Conservation (phyloP, 2,888 invertebrate species). For the Melieria picta region DNA sequence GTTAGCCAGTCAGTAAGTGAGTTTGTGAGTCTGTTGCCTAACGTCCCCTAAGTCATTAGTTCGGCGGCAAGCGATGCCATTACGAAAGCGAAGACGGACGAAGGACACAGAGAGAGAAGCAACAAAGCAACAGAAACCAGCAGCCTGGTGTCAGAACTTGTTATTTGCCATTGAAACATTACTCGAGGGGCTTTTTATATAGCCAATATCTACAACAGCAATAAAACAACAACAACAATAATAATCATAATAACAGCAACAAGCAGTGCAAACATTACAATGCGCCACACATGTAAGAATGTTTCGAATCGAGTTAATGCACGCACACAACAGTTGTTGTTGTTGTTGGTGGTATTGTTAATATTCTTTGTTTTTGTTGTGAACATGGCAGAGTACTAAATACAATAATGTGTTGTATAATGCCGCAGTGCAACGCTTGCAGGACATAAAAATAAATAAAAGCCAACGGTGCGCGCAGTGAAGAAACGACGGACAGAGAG, state of each 20-base stretch:
- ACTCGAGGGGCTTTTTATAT: slow-evolving; percentile 1
- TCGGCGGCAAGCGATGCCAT: neutral
- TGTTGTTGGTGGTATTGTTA: neutral
- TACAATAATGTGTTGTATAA: neutral
- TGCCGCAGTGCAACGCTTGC: neutral
- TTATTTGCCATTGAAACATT: neutral
- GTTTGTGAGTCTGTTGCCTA: neutral
- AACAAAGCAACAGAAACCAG: neutral
- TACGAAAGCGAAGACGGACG: neutral
- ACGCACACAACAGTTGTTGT: neutral
- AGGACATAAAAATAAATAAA: no score
- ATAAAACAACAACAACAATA: neutral
- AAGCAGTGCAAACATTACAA: neutral
- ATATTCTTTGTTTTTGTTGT: neutral
- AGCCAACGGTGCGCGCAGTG: no score
- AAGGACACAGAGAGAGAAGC: neutral
- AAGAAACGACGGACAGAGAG: no score
- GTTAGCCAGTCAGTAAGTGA: no score
- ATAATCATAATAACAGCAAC: neutral
- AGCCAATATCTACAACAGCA: neutral
- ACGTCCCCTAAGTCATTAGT: slow-evolving; percentile 15
- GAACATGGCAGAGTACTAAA: slow-evolving; percentile 12
- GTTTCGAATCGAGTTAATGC: no score
- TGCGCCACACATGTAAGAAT: no score
- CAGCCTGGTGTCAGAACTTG: neutral